Percentiles rank a stretch among this genome's conserved stretches.
Evolutionary conservation across 2,797 vertebrate genomes (phyloP).

Genomic region (Enoplosus armatus): DNA sequence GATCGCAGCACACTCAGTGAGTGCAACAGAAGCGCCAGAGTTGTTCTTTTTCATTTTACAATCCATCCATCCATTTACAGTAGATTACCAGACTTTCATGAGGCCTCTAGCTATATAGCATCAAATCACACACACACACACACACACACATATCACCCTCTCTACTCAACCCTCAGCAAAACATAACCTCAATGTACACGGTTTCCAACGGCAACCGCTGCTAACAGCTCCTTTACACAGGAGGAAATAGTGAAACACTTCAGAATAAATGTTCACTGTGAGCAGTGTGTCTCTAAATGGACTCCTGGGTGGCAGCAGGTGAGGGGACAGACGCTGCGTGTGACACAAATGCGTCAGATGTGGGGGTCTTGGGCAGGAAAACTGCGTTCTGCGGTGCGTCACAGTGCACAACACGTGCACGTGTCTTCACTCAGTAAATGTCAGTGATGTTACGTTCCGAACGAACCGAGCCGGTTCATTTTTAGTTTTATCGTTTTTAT

Average conservation of each 20-base stretch:
- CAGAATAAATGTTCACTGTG: slow-evolving; percentile 2
- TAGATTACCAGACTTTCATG: slow-evolving; percentile 11
- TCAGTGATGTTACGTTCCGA: no score
- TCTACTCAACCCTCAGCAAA: slow-evolving; percentile 10
- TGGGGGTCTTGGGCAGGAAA: background rate
- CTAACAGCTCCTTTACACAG: slow-evolving; percentile 55
- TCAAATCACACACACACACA: slow-evolving; percentile 19
- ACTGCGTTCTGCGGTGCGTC: background rate
- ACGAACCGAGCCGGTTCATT: no score
- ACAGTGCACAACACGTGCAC: background rate
- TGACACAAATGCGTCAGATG: slow-evolving; percentile 25
- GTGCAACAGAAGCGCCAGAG: background rate
- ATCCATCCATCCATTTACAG: background rate
- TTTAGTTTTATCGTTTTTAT: no score
- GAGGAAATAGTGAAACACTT: slow-evolving; percentile 9
- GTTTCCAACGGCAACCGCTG: slow-evolving; percentile 66
- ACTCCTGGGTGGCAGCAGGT: slow-evolving; percentile 46
- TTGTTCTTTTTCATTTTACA: background rate
- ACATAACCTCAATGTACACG: slow-evolving; percentile 25
- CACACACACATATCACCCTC: background rate
- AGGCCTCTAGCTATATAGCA: background rate
- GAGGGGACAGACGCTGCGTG: slow-evolving; percentile 1
- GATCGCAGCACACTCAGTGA: background rate
- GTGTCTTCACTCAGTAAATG: background rate
- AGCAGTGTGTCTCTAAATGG: slow-evolving; percentile 36